Base-by-base conservation (phyloP, 1,140 invertebrate species). In the Piezodorus guildinii region DNA sequence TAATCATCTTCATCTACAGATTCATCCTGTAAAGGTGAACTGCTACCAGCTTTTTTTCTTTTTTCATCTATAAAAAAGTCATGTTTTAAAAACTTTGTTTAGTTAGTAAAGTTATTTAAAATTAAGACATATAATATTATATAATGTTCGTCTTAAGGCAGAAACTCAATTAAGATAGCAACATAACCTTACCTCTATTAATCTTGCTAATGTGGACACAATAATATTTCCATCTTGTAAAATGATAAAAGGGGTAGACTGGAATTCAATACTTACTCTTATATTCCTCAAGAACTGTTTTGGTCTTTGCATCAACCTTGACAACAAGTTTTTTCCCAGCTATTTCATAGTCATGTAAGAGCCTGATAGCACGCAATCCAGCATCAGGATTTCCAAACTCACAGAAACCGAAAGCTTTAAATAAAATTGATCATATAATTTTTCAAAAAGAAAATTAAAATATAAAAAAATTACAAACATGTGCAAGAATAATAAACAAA, bases 271-370 rank as follows among this genome's bases (percentile, higher is more conserved):
- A 59, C 64, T 70, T 62, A 67, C 70, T 68, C 82, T 93, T 94
- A 73, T 94, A 97, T 67, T 94, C 90, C 76, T 96, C 93, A 67
- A 98, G 79, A 56, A 94, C 83, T 60, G 88, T 85, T 80, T 96
- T 93, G 67, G 94, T 95, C 81, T 98, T 98, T 43, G 93, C 91
- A 79, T 98, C 96, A n/a, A 96, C 94, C 80, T 95, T 94, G 0
- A 95, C 94, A 30, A 98, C 87, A 65, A 99, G 77, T 72, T 88
- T 88, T 74, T 96, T 97, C 45, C 92, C 94, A 51, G 90, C 91
- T 66, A 99, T 86, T 76, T 90, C 85, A 75, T 93, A 86, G 69
- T 96, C 94, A 77, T 98, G 94, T 10, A 99, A 79, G 63, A 99
- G 77, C 61, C 96, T 78, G 62, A 99, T 93, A 69, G 95, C 94